These are phyloP conservation scores for Silurus aristotelis DNA, from an alignment of 2,797 vertebrate genomes.

Conservation along the genomic window DNA sequence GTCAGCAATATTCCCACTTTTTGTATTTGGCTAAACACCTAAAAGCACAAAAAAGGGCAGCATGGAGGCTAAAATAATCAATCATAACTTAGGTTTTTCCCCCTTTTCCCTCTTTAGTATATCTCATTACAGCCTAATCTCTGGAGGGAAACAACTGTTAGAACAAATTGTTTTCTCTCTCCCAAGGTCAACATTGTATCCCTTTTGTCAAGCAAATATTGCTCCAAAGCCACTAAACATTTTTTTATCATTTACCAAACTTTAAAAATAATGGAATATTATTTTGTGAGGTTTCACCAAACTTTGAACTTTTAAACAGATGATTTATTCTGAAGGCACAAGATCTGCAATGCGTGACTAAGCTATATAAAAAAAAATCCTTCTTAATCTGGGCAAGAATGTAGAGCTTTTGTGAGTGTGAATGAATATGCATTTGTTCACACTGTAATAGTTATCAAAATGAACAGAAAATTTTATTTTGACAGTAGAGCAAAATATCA, in stretches of 20 bases:
- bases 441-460: not conserved
- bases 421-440: not conserved
- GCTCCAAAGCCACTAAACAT: constrained; percentile 36
- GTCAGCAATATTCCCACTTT: constrained; percentile 45
- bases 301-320: constrained; percentile 30
- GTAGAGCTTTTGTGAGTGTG: constrained; percentile 38
- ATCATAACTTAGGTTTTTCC: constrained; percentile 31
- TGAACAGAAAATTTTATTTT: not conserved
- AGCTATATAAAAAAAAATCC: constrained; percentile 57
- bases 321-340: constrained; percentile 8
- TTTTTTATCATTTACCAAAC: not conserved
- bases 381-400: constrained; percentile 66
- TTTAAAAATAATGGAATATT: constrained; percentile 2
- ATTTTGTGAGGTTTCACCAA: constrained; percentile 9
- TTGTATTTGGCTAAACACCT: constrained; percentile 39
- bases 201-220: constrained; percentile 58
- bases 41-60: constrained; percentile 51
- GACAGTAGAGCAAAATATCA: not conserved
- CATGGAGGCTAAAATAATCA: constrained; percentile 48
- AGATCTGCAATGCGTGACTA: constrained; percentile 33
- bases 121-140: constrained; percentile 50
- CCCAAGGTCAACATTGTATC: constrained; percentile 35
- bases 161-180: constrained; percentile 42
- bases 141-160: constrained; percentile 50
- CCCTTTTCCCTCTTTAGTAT: constrained; percentile 22